Evolutionary conservation across 2,888 invertebrate species (phyloP).

Genomic region (Galeopsomyia nigrocyanea): DNA sequence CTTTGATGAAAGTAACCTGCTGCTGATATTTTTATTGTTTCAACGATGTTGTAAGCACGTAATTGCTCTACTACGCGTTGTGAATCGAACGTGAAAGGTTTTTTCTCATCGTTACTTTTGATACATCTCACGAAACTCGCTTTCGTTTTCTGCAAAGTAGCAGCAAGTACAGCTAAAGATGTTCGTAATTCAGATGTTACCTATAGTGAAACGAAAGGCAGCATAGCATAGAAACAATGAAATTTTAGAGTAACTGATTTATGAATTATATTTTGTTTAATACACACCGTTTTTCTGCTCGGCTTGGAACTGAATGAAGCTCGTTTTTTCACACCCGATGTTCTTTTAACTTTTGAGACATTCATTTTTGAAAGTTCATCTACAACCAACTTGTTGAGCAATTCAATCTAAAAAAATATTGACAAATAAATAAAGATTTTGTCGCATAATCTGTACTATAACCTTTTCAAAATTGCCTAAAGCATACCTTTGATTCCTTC

Average conservation of each 20-base stretch:
- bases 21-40: slow-evolving; percentile 97
- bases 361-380: slow-evolving; percentile 64
- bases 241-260: no score
- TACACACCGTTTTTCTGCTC: slow-evolving; percentile 62
- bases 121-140: slow-evolving; percentile 99
- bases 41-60: slow-evolving; percentile 96
- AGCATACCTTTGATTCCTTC: slow-evolving; percentile 68
- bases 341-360: slow-evolving; percentile 60
- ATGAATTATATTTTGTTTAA: no score
- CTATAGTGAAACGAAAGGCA: background rate
- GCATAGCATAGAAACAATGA: background rate
- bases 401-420: slow-evolving; percentile 60
- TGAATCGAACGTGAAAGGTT: slow-evolving; percentile 77
- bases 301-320: slow-evolving; percentile 55
- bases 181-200: slow-evolving; percentile 78
- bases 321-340: slow-evolving; percentile 54
- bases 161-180: slow-evolving; percentile 43
- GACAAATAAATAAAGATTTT: background rate
- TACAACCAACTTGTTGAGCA: slow-evolving; percentile 70
- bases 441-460: no score
- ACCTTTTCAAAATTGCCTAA: background rate
- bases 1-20: slow-evolving; percentile 95
- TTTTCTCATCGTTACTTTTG: slow-evolving; percentile 83
- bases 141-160: slow-evolving; percentile 85
- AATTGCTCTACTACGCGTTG: slow-evolving; percentile 78